Evolutionary conservation across 2,797 vertebrate species (phyloP), one percentile per base, ranked within the genome.

Genomic region (Psittacula derbiana): DNA sequence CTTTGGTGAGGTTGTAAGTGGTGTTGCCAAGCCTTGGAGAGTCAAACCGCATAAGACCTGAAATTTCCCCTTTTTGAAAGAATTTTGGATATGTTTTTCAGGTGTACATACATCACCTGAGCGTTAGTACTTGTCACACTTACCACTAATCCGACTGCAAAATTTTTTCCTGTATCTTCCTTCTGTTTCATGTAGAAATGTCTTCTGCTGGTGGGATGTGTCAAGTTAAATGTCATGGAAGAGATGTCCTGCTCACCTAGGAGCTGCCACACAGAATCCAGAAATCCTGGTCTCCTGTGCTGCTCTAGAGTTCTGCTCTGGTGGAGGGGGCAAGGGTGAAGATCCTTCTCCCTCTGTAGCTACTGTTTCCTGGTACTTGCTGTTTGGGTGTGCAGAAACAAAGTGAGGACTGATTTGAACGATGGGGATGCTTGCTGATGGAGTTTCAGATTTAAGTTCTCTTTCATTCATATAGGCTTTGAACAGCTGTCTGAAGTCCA

Each of bases 1-100:
- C 93, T 96, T 95, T 71, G 86, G 92, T 95, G 91, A 96, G 86
- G 79, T 95, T 93, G 6, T 55, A 89, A 92, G 82, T 90, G 83
- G 41, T 75, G 93, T 88, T 94, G 86, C 88, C 90, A 96, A 90
- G 41, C 47, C 31, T 91, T 81, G 53, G 80, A 80, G 79, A 75
- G 67, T 88, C 79, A 89, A 50, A 91, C 66, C 72, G 72, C 85
- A 46, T 11, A 58, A 66, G 86, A 94, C 50, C 80, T 82, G 74
- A 94, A 93, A 69, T 79, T 82, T 44, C 27, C 60, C 43, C 25
- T 86, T 79, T 81, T 88, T 57, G n/a, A 49, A 93, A 86, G 49
- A 72, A 60, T 93, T 95, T 79, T 67, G 71, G 31, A 12, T 83
- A 41, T 23, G 11, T 24, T 83, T 95, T 91, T 86, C 16, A 12